Base-by-base conservation (phyloP, 1,140 invertebrate genomes). In the Nasonia giraulti region DNA sequence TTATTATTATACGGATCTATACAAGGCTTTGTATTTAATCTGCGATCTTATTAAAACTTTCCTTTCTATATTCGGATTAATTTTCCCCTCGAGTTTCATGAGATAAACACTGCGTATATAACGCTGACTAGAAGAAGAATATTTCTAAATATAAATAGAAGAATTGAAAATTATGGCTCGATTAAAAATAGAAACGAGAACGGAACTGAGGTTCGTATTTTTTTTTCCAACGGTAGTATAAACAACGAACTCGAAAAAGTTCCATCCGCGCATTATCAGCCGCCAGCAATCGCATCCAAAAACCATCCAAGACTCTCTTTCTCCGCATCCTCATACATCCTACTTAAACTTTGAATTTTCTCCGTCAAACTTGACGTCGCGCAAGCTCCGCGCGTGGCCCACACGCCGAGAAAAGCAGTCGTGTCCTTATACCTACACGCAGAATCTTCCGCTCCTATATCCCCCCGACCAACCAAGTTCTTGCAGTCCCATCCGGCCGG, bases 401-500 rank as follows among this genome's bases (percentile, higher is more conserved):
- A 5, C 5, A 62, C 3, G 14, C 55, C 6, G n/a, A 62, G 55
- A 62, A 20, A 55, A 55, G 50, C 17, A 62, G 55, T 62, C 55
- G 55, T 62, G 55, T 62, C 55, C 55, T n/a, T 62, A 62, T 62
- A 62, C 27, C 27, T 27, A 27, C 27, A 27, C 20, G n/a, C 55
- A n/a, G 55, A 62, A 62, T 62, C 55, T 62, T 23, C 2, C 23
- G 76, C 76, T 27, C 23, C 23, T 2, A 37, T 5, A 37, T 37
- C 3, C 33, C 27, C 23, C 12, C 55, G 33, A 47, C 76, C 74
- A 27, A 1, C 27, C 27, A 75, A 75, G n/a, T 69, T 83, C 82
- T 83, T 69, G 73, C 40, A 40, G 37, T 33, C 62, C 62, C 73
- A 47, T 68, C 27, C 55, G 50, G 2, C 74, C 31, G 74, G 71